Base-by-base conservation (phyloP, 2,113 vertebrate genomes). In the Bos javanicus region DNA sequence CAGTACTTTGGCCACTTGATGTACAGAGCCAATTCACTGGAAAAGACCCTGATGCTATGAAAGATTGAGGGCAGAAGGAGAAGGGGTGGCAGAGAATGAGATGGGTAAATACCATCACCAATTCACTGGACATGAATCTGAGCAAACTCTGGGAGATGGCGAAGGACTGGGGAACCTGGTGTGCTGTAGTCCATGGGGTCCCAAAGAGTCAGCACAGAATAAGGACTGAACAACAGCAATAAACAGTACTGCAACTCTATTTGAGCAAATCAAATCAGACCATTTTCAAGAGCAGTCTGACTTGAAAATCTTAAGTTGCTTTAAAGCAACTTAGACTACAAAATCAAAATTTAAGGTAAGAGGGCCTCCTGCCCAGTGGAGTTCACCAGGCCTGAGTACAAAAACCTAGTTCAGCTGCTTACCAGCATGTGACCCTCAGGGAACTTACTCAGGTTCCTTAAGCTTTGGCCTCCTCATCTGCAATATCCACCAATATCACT, bases 261-360 rank as follows among this genome's bases (percentile, higher is more conserved):
- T n/a, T 76, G 19, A 95, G 64, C 36, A 39, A 25, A 78, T 97
- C 56, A 46, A 54, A 88, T 91, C 52, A 94, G 39, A 91, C 30
- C 36, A 86, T 52, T 94, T 90, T 91, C 67, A 85, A 91, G 48
- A 94, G 57, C 6, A 88, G 57, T 89, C 86, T 91, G 67, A 97
- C n/a, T 64, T 80, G 16, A 48, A 97, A 93, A 96, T 64, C 71
- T 92, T 83, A 43, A 23, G 36, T 76, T 76, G 71, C 11, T 43
- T 76, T 26, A 95, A 96, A 93, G 43, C 71, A 90, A 90, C 48
- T 95, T n/a, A 93, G 54, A 67, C 23, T 39, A 93, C 43, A 90
- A 97, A 96, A 86, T 74, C 86, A 86, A 87, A 97, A 82, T 46
- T 39, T 83, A 83, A 74, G 76, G 50, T 30, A 95, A 91, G 52